phyloP scores from a whole-genome alignment of 2,113 vertebrate species.

The Mola mola region DNA sequence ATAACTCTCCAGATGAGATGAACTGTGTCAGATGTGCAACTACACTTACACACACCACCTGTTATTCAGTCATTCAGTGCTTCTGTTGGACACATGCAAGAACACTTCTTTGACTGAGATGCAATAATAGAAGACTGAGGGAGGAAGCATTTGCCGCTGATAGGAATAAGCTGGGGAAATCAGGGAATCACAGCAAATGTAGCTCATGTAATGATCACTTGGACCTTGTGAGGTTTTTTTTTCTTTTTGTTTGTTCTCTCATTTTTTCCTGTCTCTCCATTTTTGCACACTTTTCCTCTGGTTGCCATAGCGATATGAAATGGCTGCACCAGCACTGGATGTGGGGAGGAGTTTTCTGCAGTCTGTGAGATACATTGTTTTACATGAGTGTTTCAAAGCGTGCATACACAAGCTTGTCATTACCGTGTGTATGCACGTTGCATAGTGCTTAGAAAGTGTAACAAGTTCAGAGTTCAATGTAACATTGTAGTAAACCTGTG shows the following conservation, averaged over 20 bases:
- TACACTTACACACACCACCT: conserved; percentile 34
- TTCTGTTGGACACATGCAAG: conserved; percentile 17
- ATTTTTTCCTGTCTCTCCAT: conserved; percentile 29
- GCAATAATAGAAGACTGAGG: conserved; percentile 57
- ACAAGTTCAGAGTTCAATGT: conserved; percentile 36
- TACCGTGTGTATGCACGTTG: conserved; percentile 13
- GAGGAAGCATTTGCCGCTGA: conserved; percentile 65
- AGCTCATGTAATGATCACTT: conserved; percentile 77
- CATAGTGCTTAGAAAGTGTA: neutral
- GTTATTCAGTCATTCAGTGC: conserved; percentile 27
- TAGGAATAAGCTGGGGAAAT: conserved; percentile 72
- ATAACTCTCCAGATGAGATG: conserved; percentile 66
- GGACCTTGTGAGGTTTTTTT: conserved; percentile 49
- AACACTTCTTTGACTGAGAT: conserved; percentile 50
- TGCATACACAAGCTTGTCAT: conserved; percentile 9
- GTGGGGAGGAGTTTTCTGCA: conserved; percentile 25
- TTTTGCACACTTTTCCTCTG: conserved; percentile 42
- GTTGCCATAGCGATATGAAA: conserved; percentile 82
- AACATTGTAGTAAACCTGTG: too few species aligned
- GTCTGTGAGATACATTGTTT: conserved; percentile 46
- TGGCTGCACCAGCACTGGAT: conserved; percentile 64
- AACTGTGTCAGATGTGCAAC: conserved; percentile 50
- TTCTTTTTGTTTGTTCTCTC: conserved; percentile 6
- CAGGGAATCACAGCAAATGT: conserved; percentile 70
- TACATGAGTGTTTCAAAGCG: conserved; percentile 32